Evolutionary conservation across 1,140 invertebrate genomes (phyloP).

Genomic region (Drosophila repletoides): DNA sequence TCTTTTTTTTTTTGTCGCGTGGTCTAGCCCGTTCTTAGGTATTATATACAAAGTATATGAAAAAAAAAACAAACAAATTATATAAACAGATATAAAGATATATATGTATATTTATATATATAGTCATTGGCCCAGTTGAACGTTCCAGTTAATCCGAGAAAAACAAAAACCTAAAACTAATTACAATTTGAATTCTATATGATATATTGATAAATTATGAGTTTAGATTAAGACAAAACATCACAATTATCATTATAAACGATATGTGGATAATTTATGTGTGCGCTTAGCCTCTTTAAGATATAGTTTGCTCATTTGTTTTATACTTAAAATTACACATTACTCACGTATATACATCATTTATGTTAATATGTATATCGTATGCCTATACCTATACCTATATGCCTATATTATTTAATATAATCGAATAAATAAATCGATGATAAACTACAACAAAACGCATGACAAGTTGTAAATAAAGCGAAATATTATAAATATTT

Average conservation of each 20-base stretch:
- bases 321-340: constrained; percentile 2
- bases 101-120: constrained; percentile 16
- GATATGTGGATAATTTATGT: constrained; percentile 32
- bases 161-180: constrained; percentile 16
- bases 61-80: constrained; percentile 3
- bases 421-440: constrained; percentile 44
- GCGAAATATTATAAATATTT: constrained; percentile 47
- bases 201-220: constrained; percentile 20
- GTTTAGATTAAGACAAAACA: constrained; percentile 9
- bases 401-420: constrained; percentile 48
- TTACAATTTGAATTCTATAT: constrained; percentile 32
- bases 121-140: constrained; percentile 57
- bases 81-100: constrained; percentile 30
- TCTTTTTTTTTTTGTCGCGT: constrained; percentile 18
- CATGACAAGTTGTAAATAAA: constrained; percentile 70
- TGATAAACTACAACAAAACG: constrained; percentile 26
- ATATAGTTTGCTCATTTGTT: constrained; percentile 46
- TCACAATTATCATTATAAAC: constrained; percentile 35
- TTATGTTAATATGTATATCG: constrained; percentile 30
- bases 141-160: constrained; percentile 60
- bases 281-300: constrained; percentile 42
- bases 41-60: constrained; percentile 29
- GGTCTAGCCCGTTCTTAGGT: constrained; percentile 19
- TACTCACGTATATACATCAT: not conserved
- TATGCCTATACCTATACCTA: constrained; percentile 16